Evolutionary conservation across 1,140 invertebrate genomes (phyloP).

Genomic region (Hetaerina americana): DNA sequence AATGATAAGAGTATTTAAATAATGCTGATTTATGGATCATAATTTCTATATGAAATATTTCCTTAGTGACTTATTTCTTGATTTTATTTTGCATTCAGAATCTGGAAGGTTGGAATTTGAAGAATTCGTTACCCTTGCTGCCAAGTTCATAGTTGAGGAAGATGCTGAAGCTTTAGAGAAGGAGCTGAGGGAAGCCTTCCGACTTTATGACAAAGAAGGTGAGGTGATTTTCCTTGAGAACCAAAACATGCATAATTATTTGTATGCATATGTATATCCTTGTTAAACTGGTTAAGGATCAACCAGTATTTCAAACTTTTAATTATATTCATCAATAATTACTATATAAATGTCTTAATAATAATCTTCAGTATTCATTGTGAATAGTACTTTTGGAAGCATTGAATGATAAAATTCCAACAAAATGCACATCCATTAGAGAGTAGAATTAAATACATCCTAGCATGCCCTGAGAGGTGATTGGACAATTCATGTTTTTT

Average conservation of each 20-base stretch:
- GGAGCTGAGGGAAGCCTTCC: slow-evolving; percentile 84
- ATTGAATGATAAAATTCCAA: not conserved
- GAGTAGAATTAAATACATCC: too few species aligned
- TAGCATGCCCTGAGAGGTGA: too few species aligned
- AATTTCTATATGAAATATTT: too few species aligned
- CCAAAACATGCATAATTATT: too few species aligned
- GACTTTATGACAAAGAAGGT: slow-evolving; percentile 77
- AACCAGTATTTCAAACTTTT: too few species aligned
- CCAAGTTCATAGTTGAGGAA: slow-evolving; percentile 89
- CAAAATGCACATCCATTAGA: not conserved
- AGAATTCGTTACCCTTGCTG: slow-evolving; percentile 85
- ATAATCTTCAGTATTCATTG: not conserved
- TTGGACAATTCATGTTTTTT: not conserved
- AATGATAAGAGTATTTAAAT: too few species aligned
- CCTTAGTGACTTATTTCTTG: not conserved
- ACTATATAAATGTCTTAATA: too few species aligned
- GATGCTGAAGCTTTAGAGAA: slow-evolving; percentile 87
- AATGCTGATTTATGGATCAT: too few species aligned
- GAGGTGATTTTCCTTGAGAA: too few species aligned
- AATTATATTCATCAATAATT: too few species aligned
- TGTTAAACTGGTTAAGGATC: too few species aligned
- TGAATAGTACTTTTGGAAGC: not conserved
- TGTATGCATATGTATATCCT: too few species aligned
- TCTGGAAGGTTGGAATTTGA: slow-evolving; percentile 89
- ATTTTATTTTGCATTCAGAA: slow-evolving; percentile 39